Conservation (phyloP, 2,888 invertebrate genomes). For the Pterobdella sp. region DNA sequence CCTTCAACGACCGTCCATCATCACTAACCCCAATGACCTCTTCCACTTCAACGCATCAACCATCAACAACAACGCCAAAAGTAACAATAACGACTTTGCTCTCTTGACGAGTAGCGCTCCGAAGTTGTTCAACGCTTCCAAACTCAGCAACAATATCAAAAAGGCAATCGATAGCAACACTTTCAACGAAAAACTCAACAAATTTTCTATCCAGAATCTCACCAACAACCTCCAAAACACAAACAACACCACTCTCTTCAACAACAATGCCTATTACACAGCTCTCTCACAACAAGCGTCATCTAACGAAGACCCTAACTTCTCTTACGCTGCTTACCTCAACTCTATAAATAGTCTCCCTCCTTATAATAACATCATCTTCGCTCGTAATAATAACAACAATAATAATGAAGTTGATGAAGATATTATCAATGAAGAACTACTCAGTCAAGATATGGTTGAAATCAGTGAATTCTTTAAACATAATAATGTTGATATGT, state of each 20-base stretch:
- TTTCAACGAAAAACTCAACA: slow-evolving; percentile 13
- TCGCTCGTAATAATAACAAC: neutral
- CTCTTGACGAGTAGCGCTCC: neutral
- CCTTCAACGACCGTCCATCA: neutral
- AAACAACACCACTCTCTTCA: neutral
- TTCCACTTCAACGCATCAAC: neutral
- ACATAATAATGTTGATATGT: slow-evolving; percentile 13
- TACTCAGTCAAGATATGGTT: slow-evolving; percentile 3
- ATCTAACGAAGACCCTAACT: neutral
- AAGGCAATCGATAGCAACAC: neutral
- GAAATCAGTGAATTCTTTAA: slow-evolving; percentile 20
- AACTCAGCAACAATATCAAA: neutral
- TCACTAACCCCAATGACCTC: neutral
- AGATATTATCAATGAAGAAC: slow-evolving; percentile 3
- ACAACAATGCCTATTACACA: slow-evolving; percentile 3
- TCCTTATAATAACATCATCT: neutral
- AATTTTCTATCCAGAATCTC: slow-evolving; percentile 18
- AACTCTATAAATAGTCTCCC: neutral
- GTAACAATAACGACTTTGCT: neutral
- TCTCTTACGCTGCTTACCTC: neutral
- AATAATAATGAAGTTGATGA: neutral
- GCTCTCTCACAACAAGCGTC: neutral
- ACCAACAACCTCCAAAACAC: slow-evolving; percentile 1
- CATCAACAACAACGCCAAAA: neutral
- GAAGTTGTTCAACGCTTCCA: neutral